These are phyloP conservation scores for Ectemnius continuus DNA, from an alignment of 2,888 invertebrate species.

Conservation along the genomic window DNA sequence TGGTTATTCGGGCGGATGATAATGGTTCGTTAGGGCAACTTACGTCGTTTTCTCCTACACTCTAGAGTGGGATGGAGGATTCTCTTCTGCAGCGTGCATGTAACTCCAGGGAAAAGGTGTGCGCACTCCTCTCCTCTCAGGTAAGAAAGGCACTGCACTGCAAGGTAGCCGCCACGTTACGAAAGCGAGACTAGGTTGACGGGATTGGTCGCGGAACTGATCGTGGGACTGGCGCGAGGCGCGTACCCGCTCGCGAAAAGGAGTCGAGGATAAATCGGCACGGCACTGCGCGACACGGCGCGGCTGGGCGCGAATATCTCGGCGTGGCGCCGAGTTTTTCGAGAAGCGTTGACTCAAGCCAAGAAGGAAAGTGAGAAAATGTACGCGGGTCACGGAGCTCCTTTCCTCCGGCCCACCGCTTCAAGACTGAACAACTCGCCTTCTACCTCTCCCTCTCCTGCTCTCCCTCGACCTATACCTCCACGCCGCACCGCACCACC, in stretches of 20 bases:
- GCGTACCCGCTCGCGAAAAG: neutral
- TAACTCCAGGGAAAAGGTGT: conserved; percentile 49
- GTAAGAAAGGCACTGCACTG: conserved; percentile 47
- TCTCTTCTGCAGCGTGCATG: conserved; percentile 56
- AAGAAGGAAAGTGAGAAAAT: conserved; percentile 20
- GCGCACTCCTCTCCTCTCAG: conserved; percentile 23
- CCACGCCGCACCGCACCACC: too few species aligned
- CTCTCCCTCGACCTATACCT: neutral
- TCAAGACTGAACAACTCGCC: conserved; percentile 72
- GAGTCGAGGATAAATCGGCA: neutral
- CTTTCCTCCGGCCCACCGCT: conserved; percentile 76
- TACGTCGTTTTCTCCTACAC: conserved; percentile 60
- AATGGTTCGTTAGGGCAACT: conserved; percentile 24
- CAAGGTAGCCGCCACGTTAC: conserved; percentile 5
- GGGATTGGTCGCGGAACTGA: too few species aligned
- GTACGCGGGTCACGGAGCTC: conserved; percentile 75
- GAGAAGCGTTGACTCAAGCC: too few species aligned
- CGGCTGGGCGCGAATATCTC: too few species aligned
- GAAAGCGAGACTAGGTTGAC: conserved; percentile 2
- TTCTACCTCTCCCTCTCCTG: conserved; percentile 54
- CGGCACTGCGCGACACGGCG: too few species aligned
- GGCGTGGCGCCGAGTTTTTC: neutral
- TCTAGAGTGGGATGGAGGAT: conserved; percentile 43
- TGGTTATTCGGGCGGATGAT: too few species aligned
- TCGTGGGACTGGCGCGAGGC: neutral